Conservation (phyloP, 2,113 vertebrate species). For the Equus przewalskii region DNA sequence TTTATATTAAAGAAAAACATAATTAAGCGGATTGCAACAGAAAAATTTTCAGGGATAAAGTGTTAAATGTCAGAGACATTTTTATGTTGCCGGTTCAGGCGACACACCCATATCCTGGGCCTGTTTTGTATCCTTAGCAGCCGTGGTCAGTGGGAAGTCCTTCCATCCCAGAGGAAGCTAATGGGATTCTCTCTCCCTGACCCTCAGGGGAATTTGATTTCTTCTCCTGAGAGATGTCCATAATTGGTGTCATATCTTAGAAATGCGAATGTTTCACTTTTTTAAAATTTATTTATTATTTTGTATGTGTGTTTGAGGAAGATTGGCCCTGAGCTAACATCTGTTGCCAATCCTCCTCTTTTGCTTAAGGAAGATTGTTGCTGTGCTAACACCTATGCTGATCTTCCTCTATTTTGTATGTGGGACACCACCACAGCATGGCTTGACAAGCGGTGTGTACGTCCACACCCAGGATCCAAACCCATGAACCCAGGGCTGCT, state of each 20-base stretch:
- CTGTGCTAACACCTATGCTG: no score
- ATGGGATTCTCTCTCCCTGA: background rate
- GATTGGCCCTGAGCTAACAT: no score
- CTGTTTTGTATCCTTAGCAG: background rate
- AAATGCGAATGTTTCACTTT: background rate
- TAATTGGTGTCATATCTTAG: background rate
- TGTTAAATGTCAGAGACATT: conserved; percentile 15
- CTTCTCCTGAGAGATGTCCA: background rate
- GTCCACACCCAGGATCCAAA: no score
- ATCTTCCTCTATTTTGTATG: no score
- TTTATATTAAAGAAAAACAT: conserved; percentile 24
- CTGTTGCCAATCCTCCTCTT: no score
- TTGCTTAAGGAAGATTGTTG: no score
- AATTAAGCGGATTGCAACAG: background rate
- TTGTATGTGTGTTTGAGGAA: no score
- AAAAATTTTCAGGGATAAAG: background rate
- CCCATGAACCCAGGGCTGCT: no score
- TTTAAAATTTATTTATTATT: background rate
- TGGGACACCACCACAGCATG: no score
- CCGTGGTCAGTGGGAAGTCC: background rate
- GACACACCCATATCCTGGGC: background rate
- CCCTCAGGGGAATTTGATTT: background rate
- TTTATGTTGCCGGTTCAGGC: background rate
- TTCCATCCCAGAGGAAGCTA: background rate
- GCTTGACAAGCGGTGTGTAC: no score